Percentiles rank a stretch among this genome's conserved stretches.
These are phyloP conservation scores for Drosophila flavopinicola DNA, from an alignment of 2,888 invertebrate genomes.

Conservation along the genomic window DNA sequence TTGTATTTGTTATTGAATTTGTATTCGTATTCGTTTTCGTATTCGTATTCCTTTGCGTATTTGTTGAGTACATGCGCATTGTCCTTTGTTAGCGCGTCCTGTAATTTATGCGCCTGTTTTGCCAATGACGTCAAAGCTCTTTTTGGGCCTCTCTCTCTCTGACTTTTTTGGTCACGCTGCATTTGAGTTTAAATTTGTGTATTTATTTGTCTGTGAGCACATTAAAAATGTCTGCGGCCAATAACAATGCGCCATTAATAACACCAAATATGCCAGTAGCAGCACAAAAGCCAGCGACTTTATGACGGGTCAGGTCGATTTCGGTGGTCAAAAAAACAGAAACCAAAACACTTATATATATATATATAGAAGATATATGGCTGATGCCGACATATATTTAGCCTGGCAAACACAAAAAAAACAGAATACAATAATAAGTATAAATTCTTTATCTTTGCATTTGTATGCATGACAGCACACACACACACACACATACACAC, in stretches of 20 bases:
- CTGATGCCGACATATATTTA: slow-evolving; percentile 20
- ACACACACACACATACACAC: slow-evolving; percentile 16
- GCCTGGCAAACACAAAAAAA: slow-evolving; percentile 4
- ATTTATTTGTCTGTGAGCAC: slow-evolving; percentile 32
- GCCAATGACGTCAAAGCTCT: slow-evolving; percentile 62
- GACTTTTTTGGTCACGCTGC: slow-evolving; percentile 47
- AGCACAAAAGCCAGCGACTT: slow-evolving; percentile 37
- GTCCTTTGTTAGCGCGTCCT: slow-evolving; percentile 42
- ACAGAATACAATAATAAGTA: slow-evolving; percentile 11
- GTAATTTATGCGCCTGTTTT: slow-evolving; percentile 54
- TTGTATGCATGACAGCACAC: slow-evolving; percentile 68
- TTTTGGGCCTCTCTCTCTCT: background rate
- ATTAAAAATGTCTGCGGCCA: slow-evolving; percentile 50
- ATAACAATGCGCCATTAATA: slow-evolving; percentile 55
- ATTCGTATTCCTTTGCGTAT: slow-evolving; percentile 32
- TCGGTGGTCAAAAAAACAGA: slow-evolving; percentile 44
- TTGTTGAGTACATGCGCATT: slow-evolving; percentile 48
- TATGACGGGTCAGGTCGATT: slow-evolving; percentile 69
- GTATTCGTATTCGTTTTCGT: slow-evolving; percentile 40
- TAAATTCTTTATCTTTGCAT: slow-evolving; percentile 68
- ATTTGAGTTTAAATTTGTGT: slow-evolving; percentile 63
- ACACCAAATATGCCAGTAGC: slow-evolving; percentile 35
- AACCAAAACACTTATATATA: slow-evolving; percentile 18
- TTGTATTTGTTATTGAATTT: slow-evolving; percentile 55
- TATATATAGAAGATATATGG: slow-evolving; percentile 6